Percentiles rank a stretch among this genome's conserved stretches.
phyloP scores from a whole-genome alignment of 2,113 vertebrate species.

The Peromyscus californicus region DNA sequence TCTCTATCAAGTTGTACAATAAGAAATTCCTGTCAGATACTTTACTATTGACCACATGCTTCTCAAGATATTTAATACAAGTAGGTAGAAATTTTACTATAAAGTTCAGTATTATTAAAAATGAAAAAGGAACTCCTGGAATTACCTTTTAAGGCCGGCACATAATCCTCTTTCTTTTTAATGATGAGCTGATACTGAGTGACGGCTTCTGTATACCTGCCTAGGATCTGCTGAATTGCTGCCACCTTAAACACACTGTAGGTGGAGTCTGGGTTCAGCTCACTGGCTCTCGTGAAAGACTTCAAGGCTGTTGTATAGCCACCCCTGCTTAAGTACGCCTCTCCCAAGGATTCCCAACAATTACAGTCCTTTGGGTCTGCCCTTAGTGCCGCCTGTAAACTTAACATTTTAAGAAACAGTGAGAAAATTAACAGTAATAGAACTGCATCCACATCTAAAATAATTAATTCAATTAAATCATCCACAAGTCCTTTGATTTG shows the following conservation, averaged over 20 bases:
- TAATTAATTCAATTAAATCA: constrained; percentile 25
- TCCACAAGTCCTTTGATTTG: constrained; percentile 1
- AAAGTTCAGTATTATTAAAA: constrained; percentile 45
- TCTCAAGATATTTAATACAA: constrained; percentile 54
- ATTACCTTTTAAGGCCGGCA: constrained; percentile 97
- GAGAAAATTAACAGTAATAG: background rate
- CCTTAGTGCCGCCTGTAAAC: constrained; percentile 96
- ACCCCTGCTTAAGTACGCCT: constrained; percentile 95
- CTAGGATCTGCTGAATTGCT: constrained; percentile 95
- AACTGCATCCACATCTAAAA: constrained; percentile 37
- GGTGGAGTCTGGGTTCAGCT: constrained; percentile 93
- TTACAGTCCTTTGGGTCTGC: constrained; percentile 96
- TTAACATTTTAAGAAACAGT: constrained; percentile 81
- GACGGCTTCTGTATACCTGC: constrained; percentile 94
- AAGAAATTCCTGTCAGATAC: background rate
- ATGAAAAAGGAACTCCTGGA: constrained; percentile 6
- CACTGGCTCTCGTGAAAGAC: constrained; percentile 94
- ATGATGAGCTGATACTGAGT: constrained; percentile 93
- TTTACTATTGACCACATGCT: constrained; percentile 46
- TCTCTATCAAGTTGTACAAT: background rate
- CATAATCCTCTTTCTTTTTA: constrained; percentile 91
- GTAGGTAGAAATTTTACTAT: constrained; percentile 40
- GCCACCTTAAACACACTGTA: constrained; percentile 96
- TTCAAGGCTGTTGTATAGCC: constrained; percentile 96
- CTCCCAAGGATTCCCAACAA: constrained; percentile 98